These are phyloP conservation scores for Drosophila parvula DNA, from an alignment of 1,140 invertebrate genomes.

Conservation along the genomic window DNA sequence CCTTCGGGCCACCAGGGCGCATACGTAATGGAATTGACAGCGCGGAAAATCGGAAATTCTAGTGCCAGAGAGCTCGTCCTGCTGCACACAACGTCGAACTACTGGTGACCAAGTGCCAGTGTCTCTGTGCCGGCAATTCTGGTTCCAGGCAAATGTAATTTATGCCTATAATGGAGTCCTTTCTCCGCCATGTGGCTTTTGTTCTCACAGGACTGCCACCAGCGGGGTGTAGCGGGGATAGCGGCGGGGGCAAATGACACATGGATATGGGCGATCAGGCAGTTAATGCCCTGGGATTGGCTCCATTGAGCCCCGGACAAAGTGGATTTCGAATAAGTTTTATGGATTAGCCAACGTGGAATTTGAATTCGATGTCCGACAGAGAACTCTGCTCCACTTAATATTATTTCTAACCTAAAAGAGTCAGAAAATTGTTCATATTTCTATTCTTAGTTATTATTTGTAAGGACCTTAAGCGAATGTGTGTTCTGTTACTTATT, in stretches of 20 bases:
- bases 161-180: slow-evolving; percentile 59
- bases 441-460: neutral
- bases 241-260: slow-evolving; percentile 14
- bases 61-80: slow-evolving; percentile 25
- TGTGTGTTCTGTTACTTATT: neutral
- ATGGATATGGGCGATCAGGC: slow-evolving; percentile 25
- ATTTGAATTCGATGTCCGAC: neutral
- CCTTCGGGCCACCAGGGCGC: slow-evolving; percentile 35
- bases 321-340: slow-evolving; percentile 24
- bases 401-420: neutral
- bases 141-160: slow-evolving; percentile 56
- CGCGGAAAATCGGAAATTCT: slow-evolving; percentile 68
- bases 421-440: neutral
- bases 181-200: slow-evolving; percentile 40
- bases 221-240: neutral
- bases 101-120: slow-evolving; percentile 29
- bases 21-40: slow-evolving; percentile 70
- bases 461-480: neutral
- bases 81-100: slow-evolving; percentile 28
- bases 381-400: neutral
- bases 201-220: slow-evolving; percentile 12
- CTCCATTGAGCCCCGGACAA: slow-evolving; percentile 26
- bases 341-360: slow-evolving; percentile 4
- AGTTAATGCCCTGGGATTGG: slow-evolving; percentile 24
- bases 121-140: slow-evolving; percentile 8